phyloP scores from a whole-genome alignment of 2,888 invertebrate genomes.

The Odontocerum albicorne region DNA sequence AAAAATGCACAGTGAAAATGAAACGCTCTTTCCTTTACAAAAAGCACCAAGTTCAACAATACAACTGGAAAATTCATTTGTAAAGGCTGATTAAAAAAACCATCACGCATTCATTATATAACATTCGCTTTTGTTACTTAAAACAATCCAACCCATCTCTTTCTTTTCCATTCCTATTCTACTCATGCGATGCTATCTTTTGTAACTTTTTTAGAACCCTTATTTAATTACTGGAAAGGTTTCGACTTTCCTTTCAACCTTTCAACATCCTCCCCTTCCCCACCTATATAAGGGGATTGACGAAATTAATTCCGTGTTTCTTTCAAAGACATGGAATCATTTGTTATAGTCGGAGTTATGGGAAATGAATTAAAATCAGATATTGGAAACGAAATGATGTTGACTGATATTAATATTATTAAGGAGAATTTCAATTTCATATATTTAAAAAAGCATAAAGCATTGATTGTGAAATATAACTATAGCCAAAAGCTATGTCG shows the following conservation, averaged over 20 bases:
- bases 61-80: no score
- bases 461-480: no score
- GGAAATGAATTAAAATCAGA: background rate
- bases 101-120: background rate
- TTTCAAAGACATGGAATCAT: background rate
- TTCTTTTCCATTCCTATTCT: background rate
- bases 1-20: no score
- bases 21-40: no score
- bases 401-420: no score
- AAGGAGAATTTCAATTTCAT: no score
- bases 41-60: no score
- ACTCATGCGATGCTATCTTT: background rate
- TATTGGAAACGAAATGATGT: background rate
- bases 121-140: background rate
- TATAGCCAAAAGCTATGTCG: no score
- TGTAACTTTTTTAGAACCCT: background rate
- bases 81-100: background rate
- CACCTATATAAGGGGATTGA: background rate
- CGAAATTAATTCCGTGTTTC: background rate
- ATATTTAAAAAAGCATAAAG: no score
- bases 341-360: background rate
- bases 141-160: background rate
- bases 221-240: background rate
- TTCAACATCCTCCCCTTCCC: no score
- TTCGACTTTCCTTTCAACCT: background rate